Percentiles rank a stretch among this genome's conserved stretches.
phyloP scores from a whole-genome alignment of 37 sponge, comb jelly and placozoan genomes.

The Halisarca cf. caerulea region DNA sequence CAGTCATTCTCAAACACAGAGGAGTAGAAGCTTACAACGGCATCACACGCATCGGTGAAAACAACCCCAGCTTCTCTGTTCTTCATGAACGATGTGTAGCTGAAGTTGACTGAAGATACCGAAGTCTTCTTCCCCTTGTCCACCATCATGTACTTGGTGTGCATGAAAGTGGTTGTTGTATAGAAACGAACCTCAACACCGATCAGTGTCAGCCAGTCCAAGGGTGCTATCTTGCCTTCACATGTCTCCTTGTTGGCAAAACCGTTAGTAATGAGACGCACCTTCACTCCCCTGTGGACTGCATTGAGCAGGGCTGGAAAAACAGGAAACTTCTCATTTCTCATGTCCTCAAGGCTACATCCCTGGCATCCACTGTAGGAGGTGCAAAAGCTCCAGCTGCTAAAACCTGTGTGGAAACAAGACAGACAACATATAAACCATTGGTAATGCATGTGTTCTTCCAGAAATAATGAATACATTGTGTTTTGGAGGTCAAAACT shows the following conservation, averaged over 20 bases:
- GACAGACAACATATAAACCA: background rate
- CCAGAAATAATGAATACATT: no score
- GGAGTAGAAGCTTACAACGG: slow-evolving; percentile 51
- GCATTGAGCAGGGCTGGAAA: slow-evolving; percentile 87
- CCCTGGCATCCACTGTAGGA: slow-evolving; percentile 59
- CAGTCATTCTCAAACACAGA: slow-evolving; percentile 79
- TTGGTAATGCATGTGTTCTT: no score
- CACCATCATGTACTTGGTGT: slow-evolving; percentile 73
- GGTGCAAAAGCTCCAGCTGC: slow-evolving; percentile 84
- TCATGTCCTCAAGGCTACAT: slow-evolving; percentile 51
- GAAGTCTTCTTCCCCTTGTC: slow-evolving; percentile 77
- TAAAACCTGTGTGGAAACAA: slow-evolving; percentile 51
- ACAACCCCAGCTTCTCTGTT: slow-evolving; percentile 93
- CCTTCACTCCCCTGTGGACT: slow-evolving; percentile 45
- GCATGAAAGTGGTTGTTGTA: slow-evolving; percentile 80
- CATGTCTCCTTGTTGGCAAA: slow-evolving; percentile 60
- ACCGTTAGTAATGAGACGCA: slow-evolving; percentile 76
- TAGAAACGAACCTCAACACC: slow-evolving; percentile 62
- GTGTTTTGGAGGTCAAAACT: no score
- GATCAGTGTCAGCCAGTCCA: slow-evolving; percentile 83
- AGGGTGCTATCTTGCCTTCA: slow-evolving; percentile 54
- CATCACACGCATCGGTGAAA: slow-evolving; percentile 41
- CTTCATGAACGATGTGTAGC: slow-evolving; percentile 76
- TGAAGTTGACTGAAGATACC: slow-evolving; percentile 89
- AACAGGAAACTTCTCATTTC: slow-evolving; percentile 76